Base-by-base conservation (phyloP, 2,113 vertebrate species). In the Numenius arquata region DNA sequence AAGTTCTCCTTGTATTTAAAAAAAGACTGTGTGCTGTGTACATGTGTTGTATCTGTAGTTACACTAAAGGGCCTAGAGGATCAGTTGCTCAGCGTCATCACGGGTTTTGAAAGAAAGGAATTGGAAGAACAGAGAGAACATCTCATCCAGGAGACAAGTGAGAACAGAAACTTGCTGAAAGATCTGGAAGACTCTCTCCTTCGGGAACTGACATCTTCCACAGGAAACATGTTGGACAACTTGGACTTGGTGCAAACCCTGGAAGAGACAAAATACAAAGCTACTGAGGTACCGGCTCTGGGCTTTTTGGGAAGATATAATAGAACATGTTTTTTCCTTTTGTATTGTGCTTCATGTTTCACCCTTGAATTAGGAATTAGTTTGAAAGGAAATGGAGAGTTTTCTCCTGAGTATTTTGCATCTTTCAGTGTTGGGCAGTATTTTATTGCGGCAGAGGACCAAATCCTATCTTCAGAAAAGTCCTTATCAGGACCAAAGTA, bases 141-240 rank as follows among this genome's bases (percentile, higher is more conserved):
- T 20, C 98, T 99, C 77, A 99, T 99, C 96, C 99, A 98, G 96
- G 99, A 99, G 97, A 99, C 99, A 0, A 99, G 99, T 16, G 97
- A 99, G 62, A 99, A 99, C 95, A 99, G 99, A 97, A 99, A 99
- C 86, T 96, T 99, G 93, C 98, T 99, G 27, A 99, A 99, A 96
- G 98, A 99, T 78, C 97, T 99, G 13, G 99, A 99, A 59, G 99
- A 99, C 84, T 99, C 99, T 1, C 98, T 99, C 67, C 98, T 99
- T 34, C 98, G 98, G 45, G 99, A 99, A 36, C 97, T 99, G 94
- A 98, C 99, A 6, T 99, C 98, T 19, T 99, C 99, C 94, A 99
- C 99, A 1, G 99, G 99, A 53, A 99, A 99, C 97, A 99, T 99
- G 99, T 75, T 99, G 96, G 99, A 99, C 96, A 99, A 99, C 2